These are phyloP conservation scores for Eupithecia insigniata DNA, from an alignment of 2,888 invertebrate species.

Conservation along the genomic window DNA sequence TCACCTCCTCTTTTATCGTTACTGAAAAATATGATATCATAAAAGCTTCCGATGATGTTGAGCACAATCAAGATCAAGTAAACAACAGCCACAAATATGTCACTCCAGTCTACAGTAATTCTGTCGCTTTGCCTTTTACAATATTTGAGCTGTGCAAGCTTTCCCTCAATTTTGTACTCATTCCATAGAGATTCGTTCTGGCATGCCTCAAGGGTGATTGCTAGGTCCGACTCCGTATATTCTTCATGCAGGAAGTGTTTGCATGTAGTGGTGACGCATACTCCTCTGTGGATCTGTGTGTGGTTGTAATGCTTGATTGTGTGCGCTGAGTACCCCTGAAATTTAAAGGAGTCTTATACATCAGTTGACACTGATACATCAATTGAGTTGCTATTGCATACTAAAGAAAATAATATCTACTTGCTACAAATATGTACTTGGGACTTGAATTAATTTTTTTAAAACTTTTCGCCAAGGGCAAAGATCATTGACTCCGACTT, in stretches of 20 bases:
- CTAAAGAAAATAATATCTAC: too few relatives aligned
- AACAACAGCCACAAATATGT: conserved; percentile 58
- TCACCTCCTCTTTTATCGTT: conserved; percentile 46
- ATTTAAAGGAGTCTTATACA: background rate
- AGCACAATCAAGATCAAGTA: conserved; percentile 57
- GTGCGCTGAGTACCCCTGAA: conserved; percentile 69
- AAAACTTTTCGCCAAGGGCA: too few relatives aligned
- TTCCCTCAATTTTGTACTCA: conserved; percentile 62
- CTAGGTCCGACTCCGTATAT: conserved; percentile 51
- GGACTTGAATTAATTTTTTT: too few relatives aligned
- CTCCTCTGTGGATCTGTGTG: conserved; percentile 71
- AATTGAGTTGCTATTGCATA: background rate
- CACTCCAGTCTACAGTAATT: conserved; percentile 56
- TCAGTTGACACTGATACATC: background rate
- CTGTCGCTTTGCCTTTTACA: conserved; percentile 61
- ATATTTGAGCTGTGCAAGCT: conserved; percentile 58
- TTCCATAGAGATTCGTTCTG: conserved; percentile 65
- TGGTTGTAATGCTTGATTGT: conserved; percentile 73
- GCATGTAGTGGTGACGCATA: conserved; percentile 68
- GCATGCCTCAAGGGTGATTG: conserved; percentile 65
- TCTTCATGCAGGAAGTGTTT: conserved; percentile 45
- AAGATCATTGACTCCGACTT: too few relatives aligned
- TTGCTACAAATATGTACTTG: too few relatives aligned
- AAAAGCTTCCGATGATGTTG: conserved; percentile 67
- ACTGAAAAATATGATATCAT: conserved; percentile 51